A percentile compares a stretch with the other conserved stretches of the same genome.
These are phyloP conservation scores for Lydus trimaculatus DNA, from an alignment of 2,888 invertebrate species.

Conservation along the genomic window DNA sequence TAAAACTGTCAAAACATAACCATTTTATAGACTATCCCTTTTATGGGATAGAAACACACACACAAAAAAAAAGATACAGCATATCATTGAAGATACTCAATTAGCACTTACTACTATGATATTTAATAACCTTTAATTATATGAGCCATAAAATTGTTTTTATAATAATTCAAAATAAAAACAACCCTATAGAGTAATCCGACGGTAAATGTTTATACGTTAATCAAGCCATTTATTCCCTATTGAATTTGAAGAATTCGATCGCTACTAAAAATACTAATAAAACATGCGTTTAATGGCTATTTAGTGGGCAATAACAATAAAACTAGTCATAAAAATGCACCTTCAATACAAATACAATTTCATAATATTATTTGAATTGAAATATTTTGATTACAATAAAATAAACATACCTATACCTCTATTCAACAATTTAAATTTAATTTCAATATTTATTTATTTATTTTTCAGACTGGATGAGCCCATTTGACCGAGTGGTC, in stretches of 20 bases:
- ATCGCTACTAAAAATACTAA: slow-evolving; percentile 51
- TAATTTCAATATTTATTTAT: slow-evolving; percentile 18
- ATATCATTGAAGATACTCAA: not conserved
- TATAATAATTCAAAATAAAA: slow-evolving; percentile 32
- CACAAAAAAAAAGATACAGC: not conserved
- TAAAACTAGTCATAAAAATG: slow-evolving; percentile 57
- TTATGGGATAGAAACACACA: not conserved
- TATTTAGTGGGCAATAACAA: slow-evolving; percentile 57
- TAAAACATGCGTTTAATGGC: slow-evolving; percentile 58
- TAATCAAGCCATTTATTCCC: slow-evolving; percentile 32
- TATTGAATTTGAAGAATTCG: slow-evolving; percentile 34
- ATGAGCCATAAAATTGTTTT: slow-evolving; percentile 39
- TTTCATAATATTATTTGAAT: slow-evolving; percentile 23
- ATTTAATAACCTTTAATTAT: slow-evolving; percentile 10
- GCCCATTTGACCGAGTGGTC: slow-evolving; percentile 92
- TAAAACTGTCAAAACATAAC: slow-evolving; percentile 3
- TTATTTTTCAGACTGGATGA: slow-evolving; percentile 90
- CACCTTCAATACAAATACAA: slow-evolving; percentile 36
- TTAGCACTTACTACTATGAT: not conserved
- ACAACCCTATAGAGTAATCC: slow-evolving; percentile 15
- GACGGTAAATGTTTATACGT: slow-evolving; percentile 24
- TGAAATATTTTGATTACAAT: slow-evolving; percentile 19
- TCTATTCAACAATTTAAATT: not conserved
- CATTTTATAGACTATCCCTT: not conserved
- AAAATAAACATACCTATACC: not conserved